Evolutionary conservation across 2,797 vertebrate genomes (phyloP), one percentile per base, ranked within the genome.

Genomic region (Gymnoscopelus microlampas): DNA sequence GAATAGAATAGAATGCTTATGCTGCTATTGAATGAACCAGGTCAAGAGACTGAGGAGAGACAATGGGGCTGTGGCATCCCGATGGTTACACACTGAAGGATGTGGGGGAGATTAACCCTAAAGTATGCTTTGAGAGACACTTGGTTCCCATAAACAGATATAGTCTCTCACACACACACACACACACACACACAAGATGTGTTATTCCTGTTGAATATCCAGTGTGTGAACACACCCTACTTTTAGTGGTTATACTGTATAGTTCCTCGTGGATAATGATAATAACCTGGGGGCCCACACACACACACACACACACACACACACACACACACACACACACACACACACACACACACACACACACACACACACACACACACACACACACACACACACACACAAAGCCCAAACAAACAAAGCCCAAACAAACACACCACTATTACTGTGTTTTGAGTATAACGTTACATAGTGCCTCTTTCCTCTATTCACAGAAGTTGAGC

Each of bases 151-250:
- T 55, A 56, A 26, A 14, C 19, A 47, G 29, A 57, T 9, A 56
- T n/a, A 19, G 19, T 19, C 19, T 19, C 19, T 19, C 19, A 19
- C 19, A 19, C 19, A 64, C 62, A 64, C 24, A 64, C 24, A 51
- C 3, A 24, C 12, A 29, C 23, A 29, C 26, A 29, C 26, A 44
- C 13, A 6, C n/a, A 13, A 39, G 47, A 12, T 49, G 48, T 50
- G 48, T 14, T 50, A 11, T 50, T 11, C 48, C 54, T 29, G 24
- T 10, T 12, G 19, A 3, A 2, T 26, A 55, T 10, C 66, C 73
- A 70, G 63, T 78, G 68, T 60, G 63, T 3, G 19, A 48, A 75
- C 73, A 70, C 77, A 23, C 70, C 71, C 81, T 78, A 24, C 6
- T 54, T 0, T 60, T 63, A 14, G 44, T 53, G 56, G 39, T 73